phyloP scores from a whole-genome alignment of 2,113 vertebrate genomes.

The Colius striatus region DNA sequence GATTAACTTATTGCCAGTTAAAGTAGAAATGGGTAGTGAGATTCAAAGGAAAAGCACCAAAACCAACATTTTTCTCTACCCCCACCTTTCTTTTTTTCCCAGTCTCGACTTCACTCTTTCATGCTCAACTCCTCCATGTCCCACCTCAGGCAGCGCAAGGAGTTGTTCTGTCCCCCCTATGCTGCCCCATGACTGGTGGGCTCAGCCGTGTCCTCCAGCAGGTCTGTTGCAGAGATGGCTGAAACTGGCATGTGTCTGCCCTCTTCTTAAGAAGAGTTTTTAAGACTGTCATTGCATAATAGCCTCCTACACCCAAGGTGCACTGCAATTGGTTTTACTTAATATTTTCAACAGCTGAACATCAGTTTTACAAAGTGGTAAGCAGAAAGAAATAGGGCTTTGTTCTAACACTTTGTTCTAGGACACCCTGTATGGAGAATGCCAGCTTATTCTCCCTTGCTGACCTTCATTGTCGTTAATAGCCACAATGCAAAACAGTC shows the following conservation, averaged over 20 bases:
- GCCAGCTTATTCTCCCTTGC: not conserved
- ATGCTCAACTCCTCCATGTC: accelerated
- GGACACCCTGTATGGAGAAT: not conserved
- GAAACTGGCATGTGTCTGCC: not conserved
- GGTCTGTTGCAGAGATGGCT: not conserved
- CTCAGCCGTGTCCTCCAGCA: accelerated
- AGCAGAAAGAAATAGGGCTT: not conserved
- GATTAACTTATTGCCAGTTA: not conserved
- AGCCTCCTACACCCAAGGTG: accelerated
- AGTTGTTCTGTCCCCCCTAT: accelerated
- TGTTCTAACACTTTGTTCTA: not conserved
- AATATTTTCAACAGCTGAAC: not conserved
- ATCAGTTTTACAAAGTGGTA: not conserved
- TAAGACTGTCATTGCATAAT: not conserved
- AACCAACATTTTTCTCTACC: not conserved
- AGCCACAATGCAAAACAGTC: not conserved
- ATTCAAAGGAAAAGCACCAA: not conserved
- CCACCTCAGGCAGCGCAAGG: accelerated
- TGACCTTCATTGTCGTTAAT: not conserved
- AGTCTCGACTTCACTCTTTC: not conserved
- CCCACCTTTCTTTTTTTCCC: not conserved
- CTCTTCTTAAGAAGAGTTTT: not conserved
- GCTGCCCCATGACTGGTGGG: accelerated
- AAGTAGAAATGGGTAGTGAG: not conserved
- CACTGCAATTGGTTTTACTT: not conserved